Percentiles rank a stretch among this genome's conserved stretches.
phyloP scores from a whole-genome alignment of 2,113 vertebrate genomes.

The Apteryx mantelli region DNA sequence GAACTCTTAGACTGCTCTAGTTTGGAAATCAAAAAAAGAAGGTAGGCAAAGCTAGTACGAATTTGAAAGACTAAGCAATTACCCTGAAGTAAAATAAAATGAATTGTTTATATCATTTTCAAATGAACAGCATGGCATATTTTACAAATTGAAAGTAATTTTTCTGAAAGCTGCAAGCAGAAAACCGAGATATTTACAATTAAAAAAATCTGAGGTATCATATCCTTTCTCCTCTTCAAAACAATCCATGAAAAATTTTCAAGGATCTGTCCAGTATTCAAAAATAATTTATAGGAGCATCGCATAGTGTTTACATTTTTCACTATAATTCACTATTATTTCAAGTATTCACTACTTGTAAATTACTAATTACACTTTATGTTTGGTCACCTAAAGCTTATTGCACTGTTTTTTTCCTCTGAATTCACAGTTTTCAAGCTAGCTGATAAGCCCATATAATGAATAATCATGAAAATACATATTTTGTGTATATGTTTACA shows the following conservation, averaged over 20 bases:
- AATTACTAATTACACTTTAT: background rate
- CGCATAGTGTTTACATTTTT: rapidly evolving
- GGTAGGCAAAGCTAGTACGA: background rate
- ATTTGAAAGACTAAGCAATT: background rate
- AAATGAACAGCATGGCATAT: background rate
- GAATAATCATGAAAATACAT: background rate
- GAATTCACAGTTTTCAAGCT: background rate
- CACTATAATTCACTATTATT: background rate
- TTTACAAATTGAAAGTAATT: background rate
- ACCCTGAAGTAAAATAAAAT: background rate
- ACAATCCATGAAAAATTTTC: background rate
- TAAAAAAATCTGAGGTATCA: background rate
- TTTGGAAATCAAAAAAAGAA: background rate
- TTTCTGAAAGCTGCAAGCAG: background rate
- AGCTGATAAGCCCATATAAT: background rate
- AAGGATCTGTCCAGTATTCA: background rate
- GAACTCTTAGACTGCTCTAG: background rate
- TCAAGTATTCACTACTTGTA: background rate
- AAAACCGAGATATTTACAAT: background rate
- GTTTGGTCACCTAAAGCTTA: background rate
- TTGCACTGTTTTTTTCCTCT: background rate
- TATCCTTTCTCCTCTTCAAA: background rate
- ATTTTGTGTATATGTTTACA: background rate
- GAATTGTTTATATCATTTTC: background rate
- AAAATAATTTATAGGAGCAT: background rate